Percentiles rank a stretch among this genome's conserved stretches.
Evolutionary conservation across 2,113 vertebrate species (phyloP).

Genomic region (Xerus inauris): DNA sequence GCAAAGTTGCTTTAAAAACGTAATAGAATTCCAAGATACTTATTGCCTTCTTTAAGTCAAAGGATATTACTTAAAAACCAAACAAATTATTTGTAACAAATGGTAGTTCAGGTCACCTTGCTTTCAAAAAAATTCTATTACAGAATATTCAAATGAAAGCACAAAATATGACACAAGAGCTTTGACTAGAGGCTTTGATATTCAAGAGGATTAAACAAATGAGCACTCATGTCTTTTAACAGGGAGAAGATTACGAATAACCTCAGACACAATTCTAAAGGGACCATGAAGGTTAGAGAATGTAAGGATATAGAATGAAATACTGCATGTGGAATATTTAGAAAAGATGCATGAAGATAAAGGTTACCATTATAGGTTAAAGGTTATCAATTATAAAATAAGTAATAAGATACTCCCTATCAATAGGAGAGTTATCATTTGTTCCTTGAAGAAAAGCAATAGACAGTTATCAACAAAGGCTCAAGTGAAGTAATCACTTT

Average conservation of each 20-base stretch:
- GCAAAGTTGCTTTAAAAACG: constrained; percentile 14
- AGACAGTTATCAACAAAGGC: not conserved
- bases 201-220: constrained; percentile 58
- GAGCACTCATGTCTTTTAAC: constrained; percentile 27
- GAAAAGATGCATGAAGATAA: constrained; percentile 1
- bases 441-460: not conserved
- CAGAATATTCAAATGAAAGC: constrained; percentile 9
- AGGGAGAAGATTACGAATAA: constrained; percentile 43
- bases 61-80: constrained; percentile 61
- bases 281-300: not conserved
- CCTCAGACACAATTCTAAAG: constrained; percentile 33
- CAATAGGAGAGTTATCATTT: not conserved
- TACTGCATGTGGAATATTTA: constrained; percentile 6
- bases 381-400: constrained; percentile 46
- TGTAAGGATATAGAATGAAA: constrained; percentile 13
- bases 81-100: constrained; percentile 65
- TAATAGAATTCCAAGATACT: not conserved
- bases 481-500: constrained; percentile 30
- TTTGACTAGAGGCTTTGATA: constrained; percentile 53
- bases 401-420: not conserved
- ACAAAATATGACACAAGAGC: not conserved
- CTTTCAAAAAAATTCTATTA: constrained; percentile 43
- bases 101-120: constrained; percentile 56
- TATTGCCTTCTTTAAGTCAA: constrained; percentile 52
- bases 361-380: not conserved